These are phyloP conservation scores for Tanypteryx hageni DNA, from an alignment of 2,888 invertebrate genomes.

Conservation along the genomic window DNA sequence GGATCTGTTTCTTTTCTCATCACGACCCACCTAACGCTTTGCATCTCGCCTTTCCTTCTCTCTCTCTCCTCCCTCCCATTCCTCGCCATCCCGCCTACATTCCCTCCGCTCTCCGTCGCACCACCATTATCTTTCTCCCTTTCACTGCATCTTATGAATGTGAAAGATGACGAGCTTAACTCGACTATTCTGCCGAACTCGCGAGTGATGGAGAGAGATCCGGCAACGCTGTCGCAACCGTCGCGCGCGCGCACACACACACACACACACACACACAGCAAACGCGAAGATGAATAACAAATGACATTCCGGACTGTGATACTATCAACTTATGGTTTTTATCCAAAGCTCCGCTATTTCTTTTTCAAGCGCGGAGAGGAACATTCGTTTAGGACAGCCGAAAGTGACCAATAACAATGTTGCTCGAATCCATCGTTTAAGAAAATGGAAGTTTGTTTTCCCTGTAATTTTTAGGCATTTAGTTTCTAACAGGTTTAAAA, in stretches of 20 bases:
- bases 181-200: neutral
- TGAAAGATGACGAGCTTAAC: neutral
- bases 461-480: no score
- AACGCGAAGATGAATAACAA: constrained; percentile 21
- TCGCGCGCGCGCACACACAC: neutral
- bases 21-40: neutral
- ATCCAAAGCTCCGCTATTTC: neutral
- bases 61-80: neutral
- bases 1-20: neutral
- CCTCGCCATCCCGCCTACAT: neutral
- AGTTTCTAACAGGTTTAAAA: no score
- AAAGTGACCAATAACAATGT: neutral
- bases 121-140: neutral
- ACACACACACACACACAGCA: neutral
- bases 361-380: neutral
- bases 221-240: neutral
- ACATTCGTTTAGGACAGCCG: neutral
- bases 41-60: neutral
- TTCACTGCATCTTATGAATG: neutral
- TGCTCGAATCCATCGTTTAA: neutral
- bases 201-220: neutral
- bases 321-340: neutral
- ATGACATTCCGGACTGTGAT: neutral
- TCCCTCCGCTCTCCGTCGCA: neutral
- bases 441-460: neutral